Base-by-base conservation (phyloP, 2,113 vertebrate genomes). In the Corythornis cristatus region DNA sequence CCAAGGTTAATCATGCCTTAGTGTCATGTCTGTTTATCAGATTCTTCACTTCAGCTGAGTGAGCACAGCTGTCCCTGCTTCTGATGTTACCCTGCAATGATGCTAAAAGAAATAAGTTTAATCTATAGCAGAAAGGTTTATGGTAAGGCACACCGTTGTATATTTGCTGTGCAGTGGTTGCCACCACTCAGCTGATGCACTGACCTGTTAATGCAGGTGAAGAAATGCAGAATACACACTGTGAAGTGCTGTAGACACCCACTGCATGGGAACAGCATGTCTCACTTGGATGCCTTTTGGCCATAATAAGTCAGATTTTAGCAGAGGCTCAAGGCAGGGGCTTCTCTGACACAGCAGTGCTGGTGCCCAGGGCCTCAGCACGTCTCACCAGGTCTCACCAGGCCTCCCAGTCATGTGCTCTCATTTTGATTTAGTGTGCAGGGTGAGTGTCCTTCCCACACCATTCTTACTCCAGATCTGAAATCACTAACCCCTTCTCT, bases 371-470 rank as follows among this genome's bases (percentile, higher is more conserved):
- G 17, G 35, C 64, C 68, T 81, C 68, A 74, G 56, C 51, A 60
- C 1, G 0, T 45, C 60, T 70, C 64, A 65, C 50, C 1, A 2
- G 72, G 0, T 45, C 60, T 70, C 64, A 65, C 50, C 1, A 2
- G 72, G 42, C 7, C 37, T 51, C 65, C 9, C 25, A 37, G 33
- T 31, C 13, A 14, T 3, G 12, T 28, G 8, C 45, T 82, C 84
- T 70, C 43, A 33, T 46, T 64, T 80, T 72, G 28, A 23, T 37
- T 54, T 62, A 42, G 31, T 4, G 6, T 45, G 7, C 51, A 82
- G 42, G 48, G 65, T 56, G 48, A 82, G 16, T 15, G 31, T 16
- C 57, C 42, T 78, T 87, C 45, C 51, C 62, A 79, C 17, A 60
- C 6, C 35, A n/a, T 15, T 58, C 61, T 54, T 51, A 48, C 20